Evolutionary conservation across 2,113 vertebrate genomes (phyloP).

Genomic region (Vimba vimba): DNA sequence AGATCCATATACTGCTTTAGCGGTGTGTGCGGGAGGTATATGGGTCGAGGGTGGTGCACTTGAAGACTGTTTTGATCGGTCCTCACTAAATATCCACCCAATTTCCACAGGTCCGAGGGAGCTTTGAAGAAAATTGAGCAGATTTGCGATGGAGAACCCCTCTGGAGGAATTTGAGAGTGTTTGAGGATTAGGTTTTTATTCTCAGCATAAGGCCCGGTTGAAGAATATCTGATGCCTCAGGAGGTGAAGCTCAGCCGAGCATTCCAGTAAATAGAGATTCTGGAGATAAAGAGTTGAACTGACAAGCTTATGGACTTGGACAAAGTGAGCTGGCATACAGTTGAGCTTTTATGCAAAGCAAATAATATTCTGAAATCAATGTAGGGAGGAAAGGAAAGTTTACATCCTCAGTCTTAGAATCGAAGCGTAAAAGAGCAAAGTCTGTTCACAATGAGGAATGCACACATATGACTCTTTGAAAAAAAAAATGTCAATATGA

Average conservation of each 20-base stretch:
- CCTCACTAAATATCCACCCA: constrained; percentile 54
- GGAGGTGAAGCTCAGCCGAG: constrained; percentile 52
- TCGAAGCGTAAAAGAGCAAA: neutral
- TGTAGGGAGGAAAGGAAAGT: neutral
- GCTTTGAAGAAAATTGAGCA: constrained; percentile 61
- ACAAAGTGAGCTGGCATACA: neutral
- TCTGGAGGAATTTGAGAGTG: constrained; percentile 61
- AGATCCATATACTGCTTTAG: constrained; percentile 19
- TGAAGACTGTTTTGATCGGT: constrained; percentile 38
- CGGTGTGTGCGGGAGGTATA: neutral
- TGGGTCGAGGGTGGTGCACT: constrained; percentile 31
- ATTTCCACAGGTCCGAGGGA: constrained; percentile 46
- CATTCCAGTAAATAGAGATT: constrained; percentile 57
- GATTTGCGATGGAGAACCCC: constrained; percentile 56
- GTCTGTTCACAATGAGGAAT: neutral
- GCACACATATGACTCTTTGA: neutral
- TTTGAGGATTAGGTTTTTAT: constrained; percentile 65
- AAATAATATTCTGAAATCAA: neutral
- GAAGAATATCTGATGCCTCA: constrained; percentile 55
- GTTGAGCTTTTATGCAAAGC: constrained; percentile 35
- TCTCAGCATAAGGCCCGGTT: constrained; percentile 48
- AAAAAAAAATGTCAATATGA: neutral
- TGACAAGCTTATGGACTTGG: constrained; percentile 22
- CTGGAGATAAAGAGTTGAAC: constrained; percentile 46
- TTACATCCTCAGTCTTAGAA: neutral